Percentiles rank a stretch among this genome's conserved stretches.
Evolutionary conservation across 2,888 invertebrate genomes (phyloP).

Genomic region (Eilema sororculum): DNA sequence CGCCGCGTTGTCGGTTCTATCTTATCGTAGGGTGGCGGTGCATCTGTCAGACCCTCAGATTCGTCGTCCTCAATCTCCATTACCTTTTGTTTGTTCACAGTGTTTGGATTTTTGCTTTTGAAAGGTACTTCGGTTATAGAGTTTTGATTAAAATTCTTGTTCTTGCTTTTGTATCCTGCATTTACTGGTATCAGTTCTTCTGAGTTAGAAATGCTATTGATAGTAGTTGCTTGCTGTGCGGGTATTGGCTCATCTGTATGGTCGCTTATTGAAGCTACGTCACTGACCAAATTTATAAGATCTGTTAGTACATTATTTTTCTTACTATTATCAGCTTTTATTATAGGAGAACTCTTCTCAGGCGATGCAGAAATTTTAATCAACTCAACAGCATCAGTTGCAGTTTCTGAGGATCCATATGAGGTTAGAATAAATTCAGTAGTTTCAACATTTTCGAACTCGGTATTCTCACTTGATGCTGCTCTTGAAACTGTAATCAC

Average conservation of each 20-base stretch:
- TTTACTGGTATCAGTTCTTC: slow-evolving; percentile 81
- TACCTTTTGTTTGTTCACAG: slow-evolving; percentile 67
- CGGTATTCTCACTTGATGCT: slow-evolving; percentile 56
- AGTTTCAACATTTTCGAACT: slow-evolving; percentile 73
- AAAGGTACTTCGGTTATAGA: slow-evolving; percentile 78
- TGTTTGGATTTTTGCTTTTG: slow-evolving; percentile 66
- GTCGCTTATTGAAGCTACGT: slow-evolving; percentile 80
- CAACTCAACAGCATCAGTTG: slow-evolving; percentile 74
- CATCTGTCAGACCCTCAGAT: slow-evolving; percentile 71
- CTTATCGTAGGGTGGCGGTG: slow-evolving; percentile 74
- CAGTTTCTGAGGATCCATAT: slow-evolving; percentile 73
- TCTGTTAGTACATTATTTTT: slow-evolving; percentile 73
- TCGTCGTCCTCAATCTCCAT: slow-evolving; percentile 81
- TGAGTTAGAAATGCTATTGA: slow-evolving; percentile 69
- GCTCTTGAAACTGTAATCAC: slow-evolving; percentile 62
- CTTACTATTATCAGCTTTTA: slow-evolving; percentile 64
- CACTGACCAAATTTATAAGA: slow-evolving; percentile 79
- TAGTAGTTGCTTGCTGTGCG: slow-evolving; percentile 53
- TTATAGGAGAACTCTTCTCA: slow-evolving; percentile 69
- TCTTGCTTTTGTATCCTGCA: slow-evolving; percentile 81
- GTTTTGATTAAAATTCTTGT: slow-evolving; percentile 78
- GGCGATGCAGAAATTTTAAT: slow-evolving; percentile 72
- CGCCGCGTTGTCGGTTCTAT: slow-evolving; percentile 77
- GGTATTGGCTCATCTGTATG: slow-evolving; percentile 64
- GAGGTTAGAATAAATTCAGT: slow-evolving; percentile 75